These are phyloP conservation scores for Spatulosminthurus flaviceps DNA, from an alignment of 2,888 invertebrate species.

Conservation along the genomic window DNA sequence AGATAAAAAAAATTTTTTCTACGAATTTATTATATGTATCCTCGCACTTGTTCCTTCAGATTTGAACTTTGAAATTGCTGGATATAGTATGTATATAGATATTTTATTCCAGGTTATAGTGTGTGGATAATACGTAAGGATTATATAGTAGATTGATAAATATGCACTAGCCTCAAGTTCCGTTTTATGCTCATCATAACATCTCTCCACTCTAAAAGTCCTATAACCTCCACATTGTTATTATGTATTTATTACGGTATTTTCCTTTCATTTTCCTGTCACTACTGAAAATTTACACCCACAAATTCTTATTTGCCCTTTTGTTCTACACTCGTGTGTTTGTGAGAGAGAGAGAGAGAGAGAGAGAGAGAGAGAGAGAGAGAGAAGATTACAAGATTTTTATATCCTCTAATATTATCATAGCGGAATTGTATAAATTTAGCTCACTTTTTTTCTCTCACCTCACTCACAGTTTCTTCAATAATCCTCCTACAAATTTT, in stretches of 20 bases:
- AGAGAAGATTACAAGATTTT: too few species aligned
- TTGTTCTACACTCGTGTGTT: neutral
- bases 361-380: too few species aligned
- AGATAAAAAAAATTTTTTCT: conserved; percentile 24
- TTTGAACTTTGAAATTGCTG: too few species aligned
- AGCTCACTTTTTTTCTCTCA: too few species aligned
- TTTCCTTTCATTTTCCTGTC: conserved; percentile 41
- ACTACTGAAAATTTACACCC: conserved; percentile 47
- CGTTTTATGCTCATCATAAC: conserved; percentile 33
- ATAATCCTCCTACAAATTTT: too few species aligned
- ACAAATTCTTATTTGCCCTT: conserved; percentile 1
- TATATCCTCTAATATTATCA: too few species aligned
- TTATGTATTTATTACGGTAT: conserved; percentile 46
- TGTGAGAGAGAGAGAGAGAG: too few species aligned
- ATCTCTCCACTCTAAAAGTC: conserved; percentile 9
- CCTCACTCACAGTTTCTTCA: too few species aligned
- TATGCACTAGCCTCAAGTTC: conserved; percentile 12
- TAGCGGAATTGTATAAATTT: too few species aligned
- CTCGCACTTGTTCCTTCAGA: neutral
- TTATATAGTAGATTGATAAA: neutral
- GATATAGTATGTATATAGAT: too few species aligned
- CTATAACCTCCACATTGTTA: conserved; percentile 16
- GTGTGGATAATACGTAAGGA: too few species aligned
- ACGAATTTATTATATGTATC: neutral
- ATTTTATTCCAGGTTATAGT: too few species aligned